Percentiles rank a stretch among this genome's conserved stretches.
These are phyloP conservation scores for Myotis planiceps DNA, from an alignment of 2,797 vertebrate species.

Conservation along the genomic window DNA sequence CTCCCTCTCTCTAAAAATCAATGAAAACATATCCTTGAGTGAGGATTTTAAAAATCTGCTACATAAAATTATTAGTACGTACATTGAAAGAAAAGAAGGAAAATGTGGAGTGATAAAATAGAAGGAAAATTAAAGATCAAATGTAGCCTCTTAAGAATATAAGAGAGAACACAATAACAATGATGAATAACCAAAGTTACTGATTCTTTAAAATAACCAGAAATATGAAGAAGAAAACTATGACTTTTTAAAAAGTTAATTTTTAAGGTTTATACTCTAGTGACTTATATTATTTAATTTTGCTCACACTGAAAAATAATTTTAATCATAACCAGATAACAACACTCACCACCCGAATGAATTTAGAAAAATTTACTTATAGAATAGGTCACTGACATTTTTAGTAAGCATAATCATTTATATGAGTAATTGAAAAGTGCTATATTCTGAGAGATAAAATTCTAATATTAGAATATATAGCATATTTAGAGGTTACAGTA, in stretches of 20 bases:
- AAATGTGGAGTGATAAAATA: background rate
- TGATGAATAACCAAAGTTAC: background rate
- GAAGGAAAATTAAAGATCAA: background rate
- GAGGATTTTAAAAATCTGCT: background rate
- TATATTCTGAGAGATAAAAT: constrained; percentile 19
- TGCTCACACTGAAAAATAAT: background rate
- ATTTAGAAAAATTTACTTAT: constrained; percentile 18
- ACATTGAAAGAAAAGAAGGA: background rate
- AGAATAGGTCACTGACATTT: constrained; percentile 45
- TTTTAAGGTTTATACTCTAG: background rate
- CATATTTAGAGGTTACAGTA: background rate
- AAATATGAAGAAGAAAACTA: background rate
- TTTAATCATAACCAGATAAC: constrained; percentile 32
- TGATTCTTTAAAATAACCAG: background rate
- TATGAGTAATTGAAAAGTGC: constrained; percentile 5
- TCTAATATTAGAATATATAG: constrained; percentile 12
- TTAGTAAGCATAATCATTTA: constrained; percentile 54
- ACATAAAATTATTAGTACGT: background rate
- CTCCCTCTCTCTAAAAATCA: background rate
- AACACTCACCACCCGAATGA: background rate
- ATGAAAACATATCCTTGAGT: background rate
- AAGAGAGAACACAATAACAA: background rate
- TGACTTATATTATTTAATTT: constrained; percentile 29
- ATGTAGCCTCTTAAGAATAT: background rate
- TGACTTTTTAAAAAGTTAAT: background rate